Base-by-base conservation (phyloP, 2,888 invertebrate species). In the Volucella inanis region DNA sequence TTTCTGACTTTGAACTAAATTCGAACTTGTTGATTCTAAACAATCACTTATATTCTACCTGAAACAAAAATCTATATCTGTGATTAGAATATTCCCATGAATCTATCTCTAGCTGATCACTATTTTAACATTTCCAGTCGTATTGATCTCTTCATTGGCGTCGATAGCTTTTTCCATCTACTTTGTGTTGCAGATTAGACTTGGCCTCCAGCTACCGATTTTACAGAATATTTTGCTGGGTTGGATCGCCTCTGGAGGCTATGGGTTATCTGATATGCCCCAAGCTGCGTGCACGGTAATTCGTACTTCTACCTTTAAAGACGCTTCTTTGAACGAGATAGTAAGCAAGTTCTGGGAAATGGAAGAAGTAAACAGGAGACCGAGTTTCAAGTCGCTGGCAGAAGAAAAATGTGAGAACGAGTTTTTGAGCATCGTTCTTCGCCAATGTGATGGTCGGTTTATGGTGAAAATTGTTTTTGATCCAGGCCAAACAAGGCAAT, bases 181-280 rank as follows among this genome's bases (percentile, higher is more conserved):
- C 59, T 61, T 18, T 43, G 59, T 61, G 22, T 61, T 8, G 6
- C 61, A 61, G 12, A 61, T 18, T 8, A 45, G 45, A 22, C 61
- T 61, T 45, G 18, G 8, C 0, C 61, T 0, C 10, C 11, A 61
- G 8, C 12, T 61, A 10, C 61, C 61, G n/a, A 10, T 41, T 1
- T 41, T 59, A 10, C 59, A 43, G 6, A 43, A 59, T 8, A 59
- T 43, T 8, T 12, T 59, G 43, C 14, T 59, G 10, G 59, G 59
- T 10, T 59, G 59, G 59, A 43, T 59, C 14, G 41, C 57, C 4
- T 39, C 41, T 15, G 41, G 57, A 6, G 14, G 41, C 1, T 59
- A 59, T 39, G 22, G 15, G 15, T 11, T 59, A 41, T 41, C 41
- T n/a, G 57, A 59, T 1, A 41, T 59, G 39, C 55, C 55, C n/a